Percentiles rank a stretch among this genome's conserved stretches.
phyloP scores from a whole-genome alignment of 2,888 invertebrate genomes.

The Eilema sororculum region DNA sequence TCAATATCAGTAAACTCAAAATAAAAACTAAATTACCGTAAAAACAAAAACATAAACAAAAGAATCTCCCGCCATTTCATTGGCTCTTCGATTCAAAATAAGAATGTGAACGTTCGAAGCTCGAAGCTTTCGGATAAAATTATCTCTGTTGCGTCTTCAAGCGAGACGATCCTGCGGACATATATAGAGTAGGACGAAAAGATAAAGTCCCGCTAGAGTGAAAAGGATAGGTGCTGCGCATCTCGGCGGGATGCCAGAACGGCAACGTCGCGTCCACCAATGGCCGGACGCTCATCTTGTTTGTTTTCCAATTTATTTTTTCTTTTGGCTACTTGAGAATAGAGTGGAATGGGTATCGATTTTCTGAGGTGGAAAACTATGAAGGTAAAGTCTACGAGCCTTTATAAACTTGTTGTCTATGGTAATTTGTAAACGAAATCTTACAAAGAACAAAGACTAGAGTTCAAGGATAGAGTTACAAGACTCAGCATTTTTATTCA shows the following conservation, averaged over 20 bases:
- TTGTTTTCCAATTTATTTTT: conserved; percentile 72
- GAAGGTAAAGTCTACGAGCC: neutral
- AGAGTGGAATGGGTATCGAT: conserved; percentile 52
- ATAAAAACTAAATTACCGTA: conserved; percentile 31
- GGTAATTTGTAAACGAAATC: neutral
- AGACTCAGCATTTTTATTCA: too few species aligned
- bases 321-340: conserved; percentile 51
- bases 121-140: conserved; percentile 82
- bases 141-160: conserved; percentile 85
- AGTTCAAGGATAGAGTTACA: too few species aligned
- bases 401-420: neutral
- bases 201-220: conserved; percentile 43
- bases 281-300: conserved; percentile 76
- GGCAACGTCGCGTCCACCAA: conserved; percentile 86
- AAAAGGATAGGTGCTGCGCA: conserved; percentile 66
- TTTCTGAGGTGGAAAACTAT: conserved; percentile 24
- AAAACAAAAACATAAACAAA: conserved; percentile 46
- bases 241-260: conserved; percentile 77
- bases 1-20: conserved; percentile 7
- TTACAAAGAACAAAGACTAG: neutral
- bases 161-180: conserved; percentile 84
- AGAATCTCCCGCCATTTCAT: conserved; percentile 65
- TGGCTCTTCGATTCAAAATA: conserved; percentile 73
- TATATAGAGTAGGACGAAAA: conserved; percentile 63
- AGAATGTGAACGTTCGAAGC: conserved; percentile 77